Conservation (phyloP, 1,140 invertebrate species). For the Bombus picipes region DNA sequence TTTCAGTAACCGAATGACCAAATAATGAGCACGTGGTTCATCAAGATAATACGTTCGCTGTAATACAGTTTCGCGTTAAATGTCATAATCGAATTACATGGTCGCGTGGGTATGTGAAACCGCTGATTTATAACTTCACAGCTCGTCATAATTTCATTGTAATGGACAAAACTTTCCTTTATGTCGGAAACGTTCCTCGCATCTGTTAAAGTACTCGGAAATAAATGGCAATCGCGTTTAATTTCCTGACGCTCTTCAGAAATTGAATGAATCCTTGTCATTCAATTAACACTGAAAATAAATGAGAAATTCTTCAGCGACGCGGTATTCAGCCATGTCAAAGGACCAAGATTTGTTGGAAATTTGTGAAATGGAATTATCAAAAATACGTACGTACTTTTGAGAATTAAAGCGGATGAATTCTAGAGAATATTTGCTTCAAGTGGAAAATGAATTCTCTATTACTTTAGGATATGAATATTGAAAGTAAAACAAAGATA, state of each 20-base stretch:
- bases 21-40: constrained; percentile 17
- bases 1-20: constrained; percentile 13
- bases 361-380: neutral
- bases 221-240: neutral
- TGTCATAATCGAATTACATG: constrained; percentile 27
- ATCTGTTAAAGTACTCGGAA: neutral
- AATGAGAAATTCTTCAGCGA: neutral
- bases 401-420: neutral
- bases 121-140: constrained; percentile 32
- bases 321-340: neutral
- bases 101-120: neutral
- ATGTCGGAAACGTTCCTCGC: neutral
- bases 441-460: neutral
- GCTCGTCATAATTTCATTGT: neutral
- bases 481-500: too few relatives aligned
- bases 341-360: neutral
- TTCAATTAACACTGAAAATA: neutral
- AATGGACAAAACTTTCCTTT: neutral
- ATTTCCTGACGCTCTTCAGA: neutral
- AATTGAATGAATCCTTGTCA: neutral
- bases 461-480: too few relatives aligned
- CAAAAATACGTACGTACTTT: neutral
- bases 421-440: neutral
- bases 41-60: constrained; percentile 26
- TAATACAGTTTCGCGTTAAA: constrained; percentile 7